Evolutionary conservation across 1,140 invertebrate species (phyloP).

Genomic region (Drosophila ercepeae): DNA sequence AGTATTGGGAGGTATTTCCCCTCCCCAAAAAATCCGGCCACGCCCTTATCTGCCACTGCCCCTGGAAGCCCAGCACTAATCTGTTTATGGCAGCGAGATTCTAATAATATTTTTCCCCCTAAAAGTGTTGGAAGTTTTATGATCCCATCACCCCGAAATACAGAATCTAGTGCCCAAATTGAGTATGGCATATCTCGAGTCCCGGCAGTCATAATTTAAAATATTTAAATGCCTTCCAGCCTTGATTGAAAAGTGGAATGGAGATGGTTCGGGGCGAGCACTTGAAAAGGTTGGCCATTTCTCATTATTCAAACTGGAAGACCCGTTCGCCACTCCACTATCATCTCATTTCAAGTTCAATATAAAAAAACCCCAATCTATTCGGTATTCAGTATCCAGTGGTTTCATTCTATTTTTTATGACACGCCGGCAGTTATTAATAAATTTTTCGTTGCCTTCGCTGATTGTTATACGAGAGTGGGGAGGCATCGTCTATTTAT

Average conservation of each 20-base stretch:
- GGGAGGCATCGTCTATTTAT: conserved; percentile 8
- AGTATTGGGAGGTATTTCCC: conserved; percentile 43
- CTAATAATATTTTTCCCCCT: conserved; percentile 69
- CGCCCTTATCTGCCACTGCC: neutral
- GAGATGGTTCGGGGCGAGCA: conserved; percentile 2
- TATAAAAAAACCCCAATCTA: conserved; percentile 27
- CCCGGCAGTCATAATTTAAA: conserved; percentile 44
- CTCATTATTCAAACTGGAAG: conserved; percentile 66
- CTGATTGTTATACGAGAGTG: conserved; percentile 70
- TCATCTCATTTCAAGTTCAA: conserved; percentile 36
- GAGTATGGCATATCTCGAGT: conserved; percentile 41
- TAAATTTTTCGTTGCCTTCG: conserved; percentile 60
- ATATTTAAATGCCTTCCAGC: conserved; percentile 57
- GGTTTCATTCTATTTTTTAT: conserved; percentile 59
- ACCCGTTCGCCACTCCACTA: conserved; percentile 16
- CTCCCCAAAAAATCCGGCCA: conserved; percentile 11
- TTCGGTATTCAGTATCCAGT: conserved; percentile 31
- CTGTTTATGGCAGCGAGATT: conserved; percentile 72
- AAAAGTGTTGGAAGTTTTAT: conserved; percentile 78
- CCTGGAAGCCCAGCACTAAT: conserved; percentile 46
- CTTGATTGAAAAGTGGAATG: conserved; percentile 62
- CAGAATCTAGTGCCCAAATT: conserved; percentile 36
- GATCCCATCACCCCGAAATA: conserved; percentile 9
- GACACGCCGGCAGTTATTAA: conserved; percentile 61
- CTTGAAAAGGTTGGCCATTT: conserved; percentile 56